Conservation (phyloP, 2,797 vertebrate genomes). For the Chiloscyllium punctatum region DNA sequence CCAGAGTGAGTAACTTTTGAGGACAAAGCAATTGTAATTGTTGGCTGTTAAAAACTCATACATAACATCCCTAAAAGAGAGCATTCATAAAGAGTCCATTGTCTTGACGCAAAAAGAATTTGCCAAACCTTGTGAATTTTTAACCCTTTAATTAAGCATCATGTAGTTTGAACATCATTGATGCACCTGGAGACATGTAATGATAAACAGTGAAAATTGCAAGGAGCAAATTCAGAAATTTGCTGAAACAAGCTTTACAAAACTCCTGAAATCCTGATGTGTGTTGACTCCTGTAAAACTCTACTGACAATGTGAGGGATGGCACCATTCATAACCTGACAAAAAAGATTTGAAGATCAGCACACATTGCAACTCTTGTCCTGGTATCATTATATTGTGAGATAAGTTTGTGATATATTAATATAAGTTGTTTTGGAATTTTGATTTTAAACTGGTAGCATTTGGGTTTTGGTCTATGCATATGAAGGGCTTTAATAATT, state of each 20-base stretch:
- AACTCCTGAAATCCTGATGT: not conserved
- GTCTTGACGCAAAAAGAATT: not conserved
- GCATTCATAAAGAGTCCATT: not conserved
- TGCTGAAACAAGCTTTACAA: not conserved
- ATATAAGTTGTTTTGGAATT: too few relatives aligned
- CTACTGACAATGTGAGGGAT: not conserved
- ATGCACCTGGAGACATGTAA: not conserved
- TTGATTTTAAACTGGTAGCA: too few relatives aligned
- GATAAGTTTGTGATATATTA: too few relatives aligned
- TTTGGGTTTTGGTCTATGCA: too few relatives aligned
- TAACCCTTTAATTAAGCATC: not conserved
- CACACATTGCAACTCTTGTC: not conserved
- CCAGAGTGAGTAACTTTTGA: not conserved
- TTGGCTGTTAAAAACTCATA: not conserved
- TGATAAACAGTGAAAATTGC: not conserved
- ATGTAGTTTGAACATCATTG: not conserved
- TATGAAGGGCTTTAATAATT: too few relatives aligned
- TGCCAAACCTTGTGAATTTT: not conserved
- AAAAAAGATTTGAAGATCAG: not conserved
- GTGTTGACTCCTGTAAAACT: not conserved
- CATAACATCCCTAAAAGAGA: not conserved
- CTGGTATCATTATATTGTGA: too few relatives aligned
- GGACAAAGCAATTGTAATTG: not conserved
- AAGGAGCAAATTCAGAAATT: not conserved
- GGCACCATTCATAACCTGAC: not conserved